These are phyloP conservation scores for Axea sp. DNA, from an alignment of 2,888 invertebrate species.

Conservation along the genomic window DNA sequence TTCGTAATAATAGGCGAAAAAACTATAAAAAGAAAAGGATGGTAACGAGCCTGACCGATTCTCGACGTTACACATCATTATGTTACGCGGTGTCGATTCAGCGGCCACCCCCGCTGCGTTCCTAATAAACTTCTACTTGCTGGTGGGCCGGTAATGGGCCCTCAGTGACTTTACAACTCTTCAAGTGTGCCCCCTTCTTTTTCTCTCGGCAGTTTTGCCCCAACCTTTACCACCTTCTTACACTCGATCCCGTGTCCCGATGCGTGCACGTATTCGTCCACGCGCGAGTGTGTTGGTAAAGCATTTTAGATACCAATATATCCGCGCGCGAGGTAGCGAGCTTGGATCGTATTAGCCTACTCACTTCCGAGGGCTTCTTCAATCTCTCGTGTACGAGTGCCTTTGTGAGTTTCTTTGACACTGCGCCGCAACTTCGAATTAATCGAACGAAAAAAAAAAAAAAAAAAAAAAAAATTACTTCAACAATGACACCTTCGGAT, in stretches of 20 bases:
- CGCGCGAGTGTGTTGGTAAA: slow-evolving; percentile 26
- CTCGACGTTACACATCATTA: slow-evolving; percentile 66
- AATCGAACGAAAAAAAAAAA: slow-evolving; percentile 28
- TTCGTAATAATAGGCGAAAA: slow-evolving; percentile 72
- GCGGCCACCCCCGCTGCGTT: slow-evolving; percentile 78
- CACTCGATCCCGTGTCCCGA: slow-evolving; percentile 47
- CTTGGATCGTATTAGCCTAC: slow-evolving; percentile 61
- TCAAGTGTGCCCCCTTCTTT: slow-evolving; percentile 42
- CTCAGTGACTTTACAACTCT: slow-evolving; percentile 78
- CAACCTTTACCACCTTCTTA: slow-evolving; percentile 56
- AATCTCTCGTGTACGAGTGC: slow-evolving; percentile 27
- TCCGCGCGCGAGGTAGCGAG: slow-evolving; percentile 61
- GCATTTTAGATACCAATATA: slow-evolving; percentile 56
- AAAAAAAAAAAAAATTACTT: slow-evolving; percentile 16
- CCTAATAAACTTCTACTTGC: slow-evolving; percentile 78
- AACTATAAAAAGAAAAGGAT: slow-evolving; percentile 58
- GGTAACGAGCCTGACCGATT: slow-evolving; percentile 78
- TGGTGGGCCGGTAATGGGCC: slow-evolving; percentile 76
- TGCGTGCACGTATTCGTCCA: slow-evolving; percentile 11
- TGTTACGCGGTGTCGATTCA: slow-evolving; percentile 74
- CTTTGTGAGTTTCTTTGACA: slow-evolving; percentile 49
- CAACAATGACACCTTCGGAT: slow-evolving; percentile 38
- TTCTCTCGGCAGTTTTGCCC: slow-evolving; percentile 31
- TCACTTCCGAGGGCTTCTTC: slow-evolving; percentile 55
- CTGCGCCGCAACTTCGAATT: slow-evolving; percentile 37